A percentile compares a stretch with the other conserved stretches of the same genome.
Conservation (phyloP, 2,113 vertebrate genomes). For the Amblyopsis rosae region DNA sequence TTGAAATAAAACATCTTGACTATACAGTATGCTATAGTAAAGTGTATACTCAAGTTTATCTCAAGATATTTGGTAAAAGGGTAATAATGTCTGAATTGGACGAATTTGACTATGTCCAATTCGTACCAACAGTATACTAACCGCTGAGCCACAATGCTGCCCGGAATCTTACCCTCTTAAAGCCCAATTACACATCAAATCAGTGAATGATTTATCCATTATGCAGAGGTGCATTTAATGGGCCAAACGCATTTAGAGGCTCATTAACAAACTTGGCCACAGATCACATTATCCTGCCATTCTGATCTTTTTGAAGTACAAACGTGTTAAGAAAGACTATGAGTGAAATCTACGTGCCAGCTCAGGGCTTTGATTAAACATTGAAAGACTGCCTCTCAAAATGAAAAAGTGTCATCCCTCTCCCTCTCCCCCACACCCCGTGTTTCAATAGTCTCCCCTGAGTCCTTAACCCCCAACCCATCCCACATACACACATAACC, state of each 20-base stretch:
- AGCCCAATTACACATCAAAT: slow-evolving; percentile 60
- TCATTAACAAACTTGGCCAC: slow-evolving; percentile 67
- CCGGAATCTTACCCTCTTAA: slow-evolving; percentile 4
- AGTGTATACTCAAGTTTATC: slow-evolving; percentile 2
- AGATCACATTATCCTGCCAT: slow-evolving; percentile 58
- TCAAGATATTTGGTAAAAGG: too few relatives aligned
- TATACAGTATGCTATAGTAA: background rate
- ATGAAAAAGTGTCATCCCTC: slow-evolving; percentile 29
- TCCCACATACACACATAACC: background rate
- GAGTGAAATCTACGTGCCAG: slow-evolving; percentile 29
- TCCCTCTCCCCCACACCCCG: slow-evolving; percentile 6
- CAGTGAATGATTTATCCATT: slow-evolving; percentile 62
- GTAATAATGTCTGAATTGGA: too few relatives aligned
- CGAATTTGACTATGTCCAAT: too few relatives aligned
- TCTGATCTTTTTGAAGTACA: slow-evolving; percentile 62
- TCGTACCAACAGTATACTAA: too few relatives aligned
- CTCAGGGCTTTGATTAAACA: slow-evolving; percentile 66
- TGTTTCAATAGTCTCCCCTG: slow-evolving; percentile 30
- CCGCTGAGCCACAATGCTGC: too few relatives aligned
- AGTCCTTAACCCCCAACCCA: slow-evolving; percentile 37
- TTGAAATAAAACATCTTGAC: too few relatives aligned
- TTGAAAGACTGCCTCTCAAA: slow-evolving; percentile 49
- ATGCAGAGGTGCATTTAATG: slow-evolving; percentile 65
- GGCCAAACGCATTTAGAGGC: slow-evolving; percentile 63
- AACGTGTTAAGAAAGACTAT: slow-evolving; percentile 15